Percentiles rank a stretch among this genome's conserved stretches.
phyloP scores from a whole-genome alignment of 2,888 invertebrate genomes.

The Melitaea athalia region DNA sequence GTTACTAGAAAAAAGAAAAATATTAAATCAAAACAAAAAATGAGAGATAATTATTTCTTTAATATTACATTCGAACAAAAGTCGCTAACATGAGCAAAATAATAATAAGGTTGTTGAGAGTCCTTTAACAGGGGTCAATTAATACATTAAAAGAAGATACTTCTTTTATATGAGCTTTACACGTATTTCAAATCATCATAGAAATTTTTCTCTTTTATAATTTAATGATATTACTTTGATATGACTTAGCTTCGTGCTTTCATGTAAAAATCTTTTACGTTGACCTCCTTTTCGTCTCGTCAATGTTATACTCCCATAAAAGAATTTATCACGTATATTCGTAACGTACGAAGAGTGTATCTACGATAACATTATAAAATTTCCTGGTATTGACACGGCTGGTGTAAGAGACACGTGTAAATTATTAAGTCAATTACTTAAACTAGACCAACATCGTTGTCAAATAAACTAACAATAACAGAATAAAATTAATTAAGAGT shows the following conservation, averaged over 20 bases:
- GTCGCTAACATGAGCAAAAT: too few species aligned
- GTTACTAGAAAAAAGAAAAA: too few species aligned
- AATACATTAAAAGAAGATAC: background rate
- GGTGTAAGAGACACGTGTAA: too few species aligned
- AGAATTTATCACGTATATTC: conserved; percentile 23
- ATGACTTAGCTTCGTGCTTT: background rate
- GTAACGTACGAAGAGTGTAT: conserved; percentile 6
- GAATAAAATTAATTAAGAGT: too few species aligned
- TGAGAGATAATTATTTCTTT: too few species aligned
- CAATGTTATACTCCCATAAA: conserved; percentile 20
- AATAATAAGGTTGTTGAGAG: too few species aligned
- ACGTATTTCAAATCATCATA: background rate
- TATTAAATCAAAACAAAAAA: too few species aligned
- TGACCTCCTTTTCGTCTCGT: conserved; percentile 26
- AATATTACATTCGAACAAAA: too few species aligned
- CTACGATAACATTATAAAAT: conserved; percentile 9
- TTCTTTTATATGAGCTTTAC: background rate
- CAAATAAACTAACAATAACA: too few species aligned
- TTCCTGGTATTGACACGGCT: background rate
- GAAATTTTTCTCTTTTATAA: background rate
- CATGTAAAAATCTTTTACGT: conserved; percentile 9
- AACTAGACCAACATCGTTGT: too few species aligned
- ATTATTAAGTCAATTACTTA: too few species aligned
- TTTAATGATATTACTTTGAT: background rate
- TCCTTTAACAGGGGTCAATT: too few species aligned